Evolutionary conservation across 2,113 vertebrate genomes (phyloP), one percentile per base, ranked within the genome.

Genomic region (Phainopepla nitens): DNA sequence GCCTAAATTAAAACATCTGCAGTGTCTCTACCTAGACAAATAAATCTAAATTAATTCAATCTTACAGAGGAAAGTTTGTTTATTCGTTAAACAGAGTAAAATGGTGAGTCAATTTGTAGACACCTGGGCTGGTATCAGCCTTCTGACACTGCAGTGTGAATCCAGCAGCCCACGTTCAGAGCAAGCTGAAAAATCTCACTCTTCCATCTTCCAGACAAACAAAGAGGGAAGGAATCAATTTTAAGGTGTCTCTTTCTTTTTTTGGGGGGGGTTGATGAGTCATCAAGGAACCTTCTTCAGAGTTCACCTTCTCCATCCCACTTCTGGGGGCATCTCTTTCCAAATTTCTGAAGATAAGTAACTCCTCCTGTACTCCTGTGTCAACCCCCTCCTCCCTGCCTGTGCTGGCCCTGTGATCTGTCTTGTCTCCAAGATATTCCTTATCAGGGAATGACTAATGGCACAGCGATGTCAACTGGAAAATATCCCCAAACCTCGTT

Each of bases 31-130:
- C 39, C 62, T 80, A 66, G 87, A 62, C 92, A 96, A 96, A 96
- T 96, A 96, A 94, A 90, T 47, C 93, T 78, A 86, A 88, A 94
- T 96, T 95, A 94, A 90, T 93, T 93, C 92, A 80, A n/a, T 81
- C 84, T 90, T 88, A 86, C 66, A 58, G 82, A 62, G 62, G 31
- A 88, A 88, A 62, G 71, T 62, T 95, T 96, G 87, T 96, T 96
- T 97, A 96, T 96, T 95, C 93, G 83, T 91, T 95, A 94, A 94
- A 96, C 82, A 95, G 71, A 77, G 50, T 33, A 70, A 88, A 95
- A 93, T 41, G 89, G 85, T 96, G 90, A 95, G 78, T 95, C 92
- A 83, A 41, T 86, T 66, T 88, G 84, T 91, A 82, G 93, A 58
- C 51, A 90, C 66, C 75, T 90, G 71, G 68, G 64, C 76, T 90